Percentiles rank a stretch among this genome's conserved stretches.
Conservation (phyloP, 2,888 invertebrate genomes). For the Microchrysa polita region DNA sequence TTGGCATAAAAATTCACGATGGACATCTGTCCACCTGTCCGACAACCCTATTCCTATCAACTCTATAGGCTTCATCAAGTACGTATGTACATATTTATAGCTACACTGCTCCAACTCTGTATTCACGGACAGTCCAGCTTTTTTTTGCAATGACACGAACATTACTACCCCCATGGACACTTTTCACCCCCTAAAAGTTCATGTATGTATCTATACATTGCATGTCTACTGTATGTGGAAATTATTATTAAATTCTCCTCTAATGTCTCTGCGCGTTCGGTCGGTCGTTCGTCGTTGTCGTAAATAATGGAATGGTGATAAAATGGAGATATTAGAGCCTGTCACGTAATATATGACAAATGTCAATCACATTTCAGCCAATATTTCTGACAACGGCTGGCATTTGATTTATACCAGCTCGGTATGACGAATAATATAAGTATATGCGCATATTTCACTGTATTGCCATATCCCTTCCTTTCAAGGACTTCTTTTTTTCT, state of each 20-base stretch:
- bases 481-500: neutral
- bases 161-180: no score
- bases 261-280: conserved; percentile 46
- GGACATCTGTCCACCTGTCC: conserved; percentile 9
- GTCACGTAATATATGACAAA: conserved; percentile 51
- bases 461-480: neutral
- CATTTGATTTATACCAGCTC: conserved; percentile 47
- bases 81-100: neutral
- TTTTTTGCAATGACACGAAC: no score
- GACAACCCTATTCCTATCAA: neutral
- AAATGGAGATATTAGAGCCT: conserved; percentile 50
- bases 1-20: neutral
- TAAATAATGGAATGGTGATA: conserved; percentile 50
- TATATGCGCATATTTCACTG: neutral
- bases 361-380: conserved; percentile 49
- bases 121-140: neutral
- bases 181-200: no score
- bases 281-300: conserved; percentile 31
- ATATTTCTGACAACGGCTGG: conserved; percentile 47
- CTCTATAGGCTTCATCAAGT: neutral
- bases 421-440: neutral
- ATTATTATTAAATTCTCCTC: conserved; percentile 49
- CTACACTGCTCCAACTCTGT: no score
- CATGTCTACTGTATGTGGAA: conserved; percentile 5
- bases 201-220: no score